Evolutionary conservation across 2,113 vertebrate genomes (phyloP), one percentile per base, ranked within the genome.

Genomic region (Pyxicephalus adspersus): DNA sequence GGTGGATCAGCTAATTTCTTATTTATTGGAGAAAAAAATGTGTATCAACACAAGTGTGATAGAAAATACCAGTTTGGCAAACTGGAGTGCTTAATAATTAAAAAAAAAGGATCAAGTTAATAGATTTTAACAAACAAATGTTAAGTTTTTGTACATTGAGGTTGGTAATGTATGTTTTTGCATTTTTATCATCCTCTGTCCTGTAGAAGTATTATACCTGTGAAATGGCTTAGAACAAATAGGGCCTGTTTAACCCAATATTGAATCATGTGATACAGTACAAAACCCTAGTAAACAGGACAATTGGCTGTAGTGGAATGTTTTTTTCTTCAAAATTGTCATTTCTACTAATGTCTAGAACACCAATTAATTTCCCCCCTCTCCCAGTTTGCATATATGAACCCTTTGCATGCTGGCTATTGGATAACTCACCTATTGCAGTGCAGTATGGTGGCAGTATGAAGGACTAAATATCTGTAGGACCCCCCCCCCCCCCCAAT

Each of bases 321-420:
- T 4, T 55, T 17, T 38, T n/a, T 45, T 45, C 5, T 72, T 72
- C n/a, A 86, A 83, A 83, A 84, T 25, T 79, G 67, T 75, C 82
- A 72, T 73, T 84, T 85, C 84, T 83, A 72, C 83, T 83, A 83
- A 83, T 75, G 86, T 83, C 17, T 85, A 85, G 50, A 81, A 86
- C 80, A 83, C 87, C 87, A 91, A 85, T 86, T 84, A 55, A 85
- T 86, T 63, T 84, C 85, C 84, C 34, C 45, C 66, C 45, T 7
- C 51, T 81, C 84, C 83, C 13, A 31, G 17, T 29, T 58, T 82
- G 61, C 61, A 74, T 38, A 75, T 75, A 52, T 19, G 65, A 58
- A 66, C 71, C 61, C 80, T 16, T 29, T 20, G 31, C 6, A 23
- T 58, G 70, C 70, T 57, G 79, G 31, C 63, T 34, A 64, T 6